phyloP scores from a whole-genome alignment of 2,888 invertebrate genomes.

The Diadegma fenestrale region DNA sequence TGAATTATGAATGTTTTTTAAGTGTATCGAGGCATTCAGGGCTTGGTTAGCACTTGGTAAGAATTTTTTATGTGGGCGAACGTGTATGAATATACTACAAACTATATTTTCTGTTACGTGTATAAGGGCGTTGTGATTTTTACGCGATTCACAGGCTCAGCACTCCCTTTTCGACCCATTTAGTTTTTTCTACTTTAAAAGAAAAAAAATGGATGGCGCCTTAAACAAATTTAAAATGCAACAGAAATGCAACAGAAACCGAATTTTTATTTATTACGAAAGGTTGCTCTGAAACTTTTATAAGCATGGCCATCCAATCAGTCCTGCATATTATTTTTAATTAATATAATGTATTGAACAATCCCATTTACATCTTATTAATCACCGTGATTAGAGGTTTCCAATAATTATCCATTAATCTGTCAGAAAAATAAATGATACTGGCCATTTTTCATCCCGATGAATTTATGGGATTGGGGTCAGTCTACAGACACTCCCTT shows the following conservation, averaged over 20 bases:
- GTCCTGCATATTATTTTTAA: background rate
- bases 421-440: constrained; percentile 14
- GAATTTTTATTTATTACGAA: background rate
- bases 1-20: constrained; percentile 41
- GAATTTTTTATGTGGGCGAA: constrained; percentile 53
- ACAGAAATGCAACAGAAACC: constrained; percentile 8
- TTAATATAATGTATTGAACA: background rate
- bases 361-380: constrained; percentile 20
- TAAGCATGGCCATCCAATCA: background rate
- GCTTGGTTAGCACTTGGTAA: background rate
- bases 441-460: constrained; percentile 16
- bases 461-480: constrained; percentile 50
- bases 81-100: constrained; percentile 13
- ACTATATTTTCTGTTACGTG: constrained; percentile 13
- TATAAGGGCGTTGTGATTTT: constrained; percentile 33
- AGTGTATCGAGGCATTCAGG: constrained; percentile 41
- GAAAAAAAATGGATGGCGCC: background rate
- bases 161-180: constrained; percentile 71
- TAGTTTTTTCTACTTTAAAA: background rate
- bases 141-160: constrained; percentile 69
- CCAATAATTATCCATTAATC: constrained; percentile 27
- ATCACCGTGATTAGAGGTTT: constrained; percentile 23
- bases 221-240: background rate
- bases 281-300: background rate
- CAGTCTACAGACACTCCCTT: constrained; percentile 55